phyloP scores from a whole-genome alignment of 2,797 vertebrate species.

The Eptatretus atami region DNA sequence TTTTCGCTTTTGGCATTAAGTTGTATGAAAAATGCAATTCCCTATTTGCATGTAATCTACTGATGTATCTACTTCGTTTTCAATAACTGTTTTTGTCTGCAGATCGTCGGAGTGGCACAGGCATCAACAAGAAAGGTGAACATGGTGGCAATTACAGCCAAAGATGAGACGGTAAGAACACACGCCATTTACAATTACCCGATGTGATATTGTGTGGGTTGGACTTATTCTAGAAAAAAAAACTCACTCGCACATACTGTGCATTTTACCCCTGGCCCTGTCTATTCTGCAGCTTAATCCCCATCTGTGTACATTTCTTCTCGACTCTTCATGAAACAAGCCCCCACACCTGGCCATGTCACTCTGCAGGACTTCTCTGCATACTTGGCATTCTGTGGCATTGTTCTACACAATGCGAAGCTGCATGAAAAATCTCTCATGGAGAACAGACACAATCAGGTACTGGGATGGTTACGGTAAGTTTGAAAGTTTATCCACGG shows the following conservation, averaged over 20 bases:
- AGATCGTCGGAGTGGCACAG: conserved; percentile 90
- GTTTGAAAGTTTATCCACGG: too few species aligned
- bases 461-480: conserved; percentile 10
- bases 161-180: conserved; percentile 52
- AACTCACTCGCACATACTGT: too few species aligned
- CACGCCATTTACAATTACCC: too few species aligned
- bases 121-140: conserved; percentile 76
- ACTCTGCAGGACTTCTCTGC: conserved; percentile 52
- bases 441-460: conserved; percentile 73
- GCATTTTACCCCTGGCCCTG: too few species aligned
- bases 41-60: too few species aligned
- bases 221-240: too few species aligned
- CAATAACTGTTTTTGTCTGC: conserved; percentile 7
- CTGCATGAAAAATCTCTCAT: conserved; percentile 68
- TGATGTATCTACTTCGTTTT: conserved; percentile 10
- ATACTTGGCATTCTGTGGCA: conserved; percentile 72
- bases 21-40: too few species aligned
- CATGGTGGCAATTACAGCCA: conserved; percentile 51
- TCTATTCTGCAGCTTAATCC: too few species aligned
- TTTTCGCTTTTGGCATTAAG: too few species aligned
- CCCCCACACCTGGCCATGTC: neutral
- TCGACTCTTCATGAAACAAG: too few species aligned
- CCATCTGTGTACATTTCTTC: too few species aligned
- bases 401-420: conserved; percentile 77
- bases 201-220: too few species aligned